Base-by-base conservation (phyloP, 2,113 vertebrate genomes). In the Serinus canaria region DNA sequence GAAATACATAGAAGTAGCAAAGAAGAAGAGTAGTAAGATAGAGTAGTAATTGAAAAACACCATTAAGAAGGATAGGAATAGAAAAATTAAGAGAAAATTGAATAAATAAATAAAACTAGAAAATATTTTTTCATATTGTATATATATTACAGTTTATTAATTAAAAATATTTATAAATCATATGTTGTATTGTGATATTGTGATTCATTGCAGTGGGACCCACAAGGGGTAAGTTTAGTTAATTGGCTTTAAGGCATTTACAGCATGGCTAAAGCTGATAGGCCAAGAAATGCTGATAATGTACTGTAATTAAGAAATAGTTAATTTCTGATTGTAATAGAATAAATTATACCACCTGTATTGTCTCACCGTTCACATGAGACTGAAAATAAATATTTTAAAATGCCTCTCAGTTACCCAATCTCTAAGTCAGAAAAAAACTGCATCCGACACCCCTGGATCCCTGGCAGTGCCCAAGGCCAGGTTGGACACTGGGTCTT, bases 401-500 rank as follows among this genome's bases (percentile, higher is more conserved):
- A 59, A 35, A 59, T 59, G 22, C n/a, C 22, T 24, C 56, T 59
- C 56, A 35, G 55, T 35, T 35, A 24, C 33, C 33, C 14, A 9
- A 35, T 24, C 33, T 58, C 33, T 58, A 24, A 35, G 56, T 59
- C 10, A 59, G 22, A 59, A 59, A 35, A 35, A 24, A n/a, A 11
- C n/a, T 35, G 35, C 9, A 35, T 59, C 56, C 56, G 35, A 35
- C 56, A 16, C 7, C n/a, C n/a, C 79, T 79, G 84, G 47, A 69
- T 69, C 79, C 47, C 70, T 83, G 70, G 14, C 2, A 67, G 37
- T 60, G 77, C 0, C 46, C 69, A 20, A 68, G 69, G 46, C 63
- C 55, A 62, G 47, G 17, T 0, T 83, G 69, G 53, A 47, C 27
- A 55, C 0, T 24, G 23, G 53, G n/a, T 20, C 28, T 77, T 3